phyloP scores from a whole-genome alignment of 2,888 invertebrate genomes.

The Autographa pulchrina region DNA sequence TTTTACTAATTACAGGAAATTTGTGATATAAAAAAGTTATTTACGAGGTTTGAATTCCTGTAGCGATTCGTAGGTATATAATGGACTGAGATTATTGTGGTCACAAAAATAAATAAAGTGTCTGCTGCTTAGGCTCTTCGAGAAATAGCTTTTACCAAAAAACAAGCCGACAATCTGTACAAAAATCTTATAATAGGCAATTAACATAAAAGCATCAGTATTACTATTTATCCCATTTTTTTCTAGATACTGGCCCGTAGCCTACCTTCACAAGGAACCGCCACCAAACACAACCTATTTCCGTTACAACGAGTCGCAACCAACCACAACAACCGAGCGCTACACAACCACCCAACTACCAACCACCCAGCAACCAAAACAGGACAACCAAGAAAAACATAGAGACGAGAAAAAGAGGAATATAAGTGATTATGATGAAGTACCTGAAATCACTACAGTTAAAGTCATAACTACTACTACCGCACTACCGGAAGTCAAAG shows the following conservation, averaged over 20 bases:
- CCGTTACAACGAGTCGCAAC: conserved; percentile 78
- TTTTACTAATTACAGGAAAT: too few species aligned
- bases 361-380: conserved; percentile 28
- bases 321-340: conserved; percentile 51
- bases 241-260: conserved; percentile 93
- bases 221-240: too few species aligned
- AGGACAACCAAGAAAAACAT: conserved; percentile 63
- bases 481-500: conserved; percentile 35
- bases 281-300: conserved; percentile 93
- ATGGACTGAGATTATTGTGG: too few species aligned
- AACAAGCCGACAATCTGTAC: too few species aligned
- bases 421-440: conserved; percentile 67
- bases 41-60: too few species aligned
- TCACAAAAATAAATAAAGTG: too few species aligned
- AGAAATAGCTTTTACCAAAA: too few species aligned
- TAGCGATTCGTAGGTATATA: too few species aligned
- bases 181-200: too few species aligned
- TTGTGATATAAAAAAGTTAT: too few species aligned
- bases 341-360: conserved; percentile 38
- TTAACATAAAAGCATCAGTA: too few species aligned
- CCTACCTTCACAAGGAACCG: conserved; percentile 94
- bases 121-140: too few species aligned
- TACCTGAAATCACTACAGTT: conserved; percentile 59
- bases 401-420: conserved; percentile 78
- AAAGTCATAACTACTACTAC: conserved; percentile 55